Percentiles rank a stretch among this genome's conserved stretches.
phyloP scores from a whole-genome alignment of 2,888 invertebrate species.

The Drosophila helvetica region DNA sequence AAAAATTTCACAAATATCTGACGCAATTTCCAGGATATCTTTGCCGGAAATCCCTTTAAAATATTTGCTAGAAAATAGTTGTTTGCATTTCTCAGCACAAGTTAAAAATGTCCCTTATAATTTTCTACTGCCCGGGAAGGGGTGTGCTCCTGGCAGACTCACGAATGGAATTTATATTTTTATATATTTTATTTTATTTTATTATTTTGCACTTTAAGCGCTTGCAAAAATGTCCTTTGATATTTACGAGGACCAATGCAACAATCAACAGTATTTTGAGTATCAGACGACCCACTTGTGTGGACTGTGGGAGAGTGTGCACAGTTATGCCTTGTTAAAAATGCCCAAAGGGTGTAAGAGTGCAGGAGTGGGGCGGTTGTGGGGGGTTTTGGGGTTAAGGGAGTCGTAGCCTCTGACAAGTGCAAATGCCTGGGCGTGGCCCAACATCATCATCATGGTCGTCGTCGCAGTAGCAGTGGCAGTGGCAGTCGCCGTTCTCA shows the following conservation, averaged over 20 bases:
- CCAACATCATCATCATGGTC: conserved; percentile 27
- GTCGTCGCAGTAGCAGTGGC: too few species aligned
- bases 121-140: neutral
- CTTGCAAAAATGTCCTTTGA: conserved; percentile 16
- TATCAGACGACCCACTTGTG: conserved; percentile 24
- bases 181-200: neutral
- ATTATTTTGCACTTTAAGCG: conserved; percentile 16
- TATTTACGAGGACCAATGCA: conserved; percentile 17
- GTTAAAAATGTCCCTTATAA: neutral
- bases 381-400: conserved; percentile 10
- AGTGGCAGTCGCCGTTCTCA: conserved; percentile 47
- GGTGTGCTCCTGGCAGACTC: conserved; percentile 17
- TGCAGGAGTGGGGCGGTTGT: neutral
- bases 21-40: neutral
- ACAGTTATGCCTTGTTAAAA: conserved; percentile 73
- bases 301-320: conserved; percentile 34
- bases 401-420: conserved; percentile 33
- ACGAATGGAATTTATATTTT: conserved; percentile 25
- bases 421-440: conserved; percentile 38
- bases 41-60: neutral
- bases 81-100: neutral
- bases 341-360: conserved; percentile 65
- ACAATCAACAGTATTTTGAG: conserved; percentile 39
- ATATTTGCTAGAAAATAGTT: neutral
- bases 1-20: neutral